Conservation (phyloP, 2,888 invertebrate genomes). For the Exocentrus adspersus region DNA sequence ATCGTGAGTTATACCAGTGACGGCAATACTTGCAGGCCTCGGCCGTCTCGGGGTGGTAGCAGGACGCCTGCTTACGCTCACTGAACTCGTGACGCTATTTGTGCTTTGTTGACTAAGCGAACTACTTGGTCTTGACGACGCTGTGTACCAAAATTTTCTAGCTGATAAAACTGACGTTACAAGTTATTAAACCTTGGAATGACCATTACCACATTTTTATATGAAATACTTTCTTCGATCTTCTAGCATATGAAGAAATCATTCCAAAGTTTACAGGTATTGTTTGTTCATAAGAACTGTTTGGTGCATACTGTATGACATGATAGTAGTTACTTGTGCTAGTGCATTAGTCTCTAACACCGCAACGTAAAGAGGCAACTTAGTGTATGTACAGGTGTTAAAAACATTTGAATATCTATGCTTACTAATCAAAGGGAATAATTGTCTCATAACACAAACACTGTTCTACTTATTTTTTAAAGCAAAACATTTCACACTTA, state of each 20-base stretch:
- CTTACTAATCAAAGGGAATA: neutral
- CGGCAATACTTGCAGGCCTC: constrained; percentile 84
- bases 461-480: too few relatives aligned
- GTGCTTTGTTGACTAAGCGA: constrained; percentile 81
- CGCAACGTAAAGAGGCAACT: neutral
- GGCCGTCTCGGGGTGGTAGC: constrained; percentile 75
- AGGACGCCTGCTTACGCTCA: constrained; percentile 69
- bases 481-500: too few relatives aligned
- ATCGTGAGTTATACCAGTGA: constrained; percentile 77
- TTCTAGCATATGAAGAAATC: neutral
- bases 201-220: neutral
- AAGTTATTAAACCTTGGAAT: neutral
- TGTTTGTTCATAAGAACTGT: too few relatives aligned
- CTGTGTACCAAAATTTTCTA: constrained; percentile 54
- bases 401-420: neutral
- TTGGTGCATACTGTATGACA: too few relatives aligned
- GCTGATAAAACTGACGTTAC: neutral
- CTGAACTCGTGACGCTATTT: constrained; percentile 69
- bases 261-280: neutral
- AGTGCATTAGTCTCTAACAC: neutral
- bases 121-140: constrained; percentile 85
- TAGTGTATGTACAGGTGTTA: neutral
- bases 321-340: neutral
- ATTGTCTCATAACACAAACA: too few relatives aligned
- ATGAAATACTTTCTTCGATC: neutral